Evolutionary conservation across 2,113 vertebrate genomes (phyloP).

Genomic region (Hyaena hyaena): DNA sequence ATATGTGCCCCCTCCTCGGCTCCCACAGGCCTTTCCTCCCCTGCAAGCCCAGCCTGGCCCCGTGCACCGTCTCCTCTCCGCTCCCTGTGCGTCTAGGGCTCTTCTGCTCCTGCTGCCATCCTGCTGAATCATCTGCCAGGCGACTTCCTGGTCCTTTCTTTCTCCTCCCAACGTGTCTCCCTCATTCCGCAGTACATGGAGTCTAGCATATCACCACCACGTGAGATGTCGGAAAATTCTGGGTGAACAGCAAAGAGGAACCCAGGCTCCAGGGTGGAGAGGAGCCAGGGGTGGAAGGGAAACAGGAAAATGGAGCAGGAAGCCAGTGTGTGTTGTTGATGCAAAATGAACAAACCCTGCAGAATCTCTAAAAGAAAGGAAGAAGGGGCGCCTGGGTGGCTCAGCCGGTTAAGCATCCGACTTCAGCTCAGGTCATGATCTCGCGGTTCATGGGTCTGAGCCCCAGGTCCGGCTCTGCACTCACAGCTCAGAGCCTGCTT

Average conservation of each 20-base stretch:
- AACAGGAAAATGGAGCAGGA: not conserved
- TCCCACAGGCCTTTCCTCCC: too few relatives aligned
- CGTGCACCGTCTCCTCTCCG: not conserved
- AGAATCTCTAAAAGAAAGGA: not conserved
- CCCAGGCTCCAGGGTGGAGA: not conserved
- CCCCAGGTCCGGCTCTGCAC: too few relatives aligned
- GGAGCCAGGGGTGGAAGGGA: not conserved
- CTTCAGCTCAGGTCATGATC: too few relatives aligned
- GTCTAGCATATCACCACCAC: too few relatives aligned
- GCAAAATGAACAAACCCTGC: not conserved
- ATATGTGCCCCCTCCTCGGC: not conserved
- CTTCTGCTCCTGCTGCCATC: not conserved
- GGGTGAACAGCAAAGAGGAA: not conserved
- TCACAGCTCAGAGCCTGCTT: too few relatives aligned
- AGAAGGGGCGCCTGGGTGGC: too few relatives aligned
- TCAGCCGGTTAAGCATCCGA: too few relatives aligned
- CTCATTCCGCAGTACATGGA: not conserved
- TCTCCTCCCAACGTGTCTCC: not conserved
- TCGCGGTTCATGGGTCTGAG: too few relatives aligned
- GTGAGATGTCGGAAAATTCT: not conserved
- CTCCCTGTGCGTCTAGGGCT: not conserved
- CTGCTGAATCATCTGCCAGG: not conserved
- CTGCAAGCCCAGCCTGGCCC: not conserved
- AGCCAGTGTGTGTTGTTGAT: not conserved
- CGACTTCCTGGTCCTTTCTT: not conserved